A percentile compares a stretch with the other conserved stretches of the same genome.
phyloP scores from a whole-genome alignment of 2,888 invertebrate species.

The Blomia tropicalis region DNA sequence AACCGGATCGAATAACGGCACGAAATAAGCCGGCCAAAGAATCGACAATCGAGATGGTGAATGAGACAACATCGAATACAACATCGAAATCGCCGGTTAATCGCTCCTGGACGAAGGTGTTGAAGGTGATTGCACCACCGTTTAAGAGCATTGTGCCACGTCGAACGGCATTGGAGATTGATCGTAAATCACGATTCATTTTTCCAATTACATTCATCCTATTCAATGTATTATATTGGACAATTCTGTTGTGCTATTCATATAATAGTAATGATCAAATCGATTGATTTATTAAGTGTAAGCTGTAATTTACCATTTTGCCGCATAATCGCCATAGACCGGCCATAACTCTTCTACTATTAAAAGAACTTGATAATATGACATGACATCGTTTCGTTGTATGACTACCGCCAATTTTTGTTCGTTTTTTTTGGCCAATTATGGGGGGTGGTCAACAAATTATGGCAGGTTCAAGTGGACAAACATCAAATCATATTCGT shows the following conservation, averaged over 20 bases:
- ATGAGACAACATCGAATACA: background rate
- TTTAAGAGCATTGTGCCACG: constrained; percentile 17
- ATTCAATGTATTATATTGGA: constrained; percentile 29
- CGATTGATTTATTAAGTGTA: background rate
- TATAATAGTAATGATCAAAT: background rate
- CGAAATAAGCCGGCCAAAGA: constrained; percentile 6
- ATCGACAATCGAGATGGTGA: background rate
- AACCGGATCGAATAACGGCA: constrained; percentile 27
- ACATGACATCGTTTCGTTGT: no score
- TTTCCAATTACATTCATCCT: constrained; percentile 28
- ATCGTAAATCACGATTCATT: constrained; percentile 27
- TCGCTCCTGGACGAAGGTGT: background rate
- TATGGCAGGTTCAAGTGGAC: no score
- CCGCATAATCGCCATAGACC: no score
- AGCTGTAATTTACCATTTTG: no score
- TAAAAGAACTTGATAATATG: no score
- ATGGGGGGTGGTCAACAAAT: no score
- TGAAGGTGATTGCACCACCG: background rate
- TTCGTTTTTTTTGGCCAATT: no score
- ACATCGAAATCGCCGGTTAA: background rate
- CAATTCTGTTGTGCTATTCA: background rate
- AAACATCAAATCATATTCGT: no score
- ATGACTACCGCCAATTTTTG: no score
- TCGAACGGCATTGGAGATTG: constrained; percentile 28
- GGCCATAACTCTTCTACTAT: no score